Evolutionary conservation across 1,140 invertebrate species (phyloP).

Genomic region (Atta cephalotes): DNA sequence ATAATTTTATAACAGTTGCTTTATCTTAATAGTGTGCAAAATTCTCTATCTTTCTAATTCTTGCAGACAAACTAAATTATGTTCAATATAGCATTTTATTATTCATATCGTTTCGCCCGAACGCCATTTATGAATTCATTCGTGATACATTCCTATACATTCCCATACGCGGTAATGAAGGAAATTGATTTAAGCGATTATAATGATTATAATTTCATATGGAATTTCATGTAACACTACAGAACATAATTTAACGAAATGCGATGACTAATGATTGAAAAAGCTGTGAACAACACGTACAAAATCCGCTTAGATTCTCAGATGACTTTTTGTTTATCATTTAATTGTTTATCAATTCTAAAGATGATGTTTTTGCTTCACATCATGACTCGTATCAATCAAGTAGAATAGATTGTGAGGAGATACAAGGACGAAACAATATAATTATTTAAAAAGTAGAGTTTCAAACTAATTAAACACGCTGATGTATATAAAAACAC

Average conservation of each 20-base stretch:
- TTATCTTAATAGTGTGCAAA: background rate
- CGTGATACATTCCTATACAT: background rate
- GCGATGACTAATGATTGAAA: background rate
- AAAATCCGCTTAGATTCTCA: background rate
- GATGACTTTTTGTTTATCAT: background rate
- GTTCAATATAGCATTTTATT: background rate
- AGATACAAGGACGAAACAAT: background rate
- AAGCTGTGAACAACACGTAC: background rate
- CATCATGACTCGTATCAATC: background rate
- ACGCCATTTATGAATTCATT: background rate
- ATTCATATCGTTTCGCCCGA: constrained; percentile 9
- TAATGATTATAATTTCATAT: background rate
- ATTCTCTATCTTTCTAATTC: background rate
- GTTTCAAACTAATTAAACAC: background rate
- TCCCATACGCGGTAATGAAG: background rate
- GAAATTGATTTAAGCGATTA: background rate
- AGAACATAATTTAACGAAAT: background rate
- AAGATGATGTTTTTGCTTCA: background rate
- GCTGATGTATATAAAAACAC: background rate
- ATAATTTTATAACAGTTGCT: background rate
- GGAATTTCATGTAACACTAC: background rate
- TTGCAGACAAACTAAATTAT: constrained; percentile 24
- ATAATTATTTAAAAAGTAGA: constrained; percentile 3
- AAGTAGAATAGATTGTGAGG: background rate
- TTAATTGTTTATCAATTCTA: background rate